A percentile compares a stretch with the other conserved stretches of the same genome.
Evolutionary conservation across 2,888 invertebrate species (phyloP).

Genomic region (Cryptops parisi): DNA sequence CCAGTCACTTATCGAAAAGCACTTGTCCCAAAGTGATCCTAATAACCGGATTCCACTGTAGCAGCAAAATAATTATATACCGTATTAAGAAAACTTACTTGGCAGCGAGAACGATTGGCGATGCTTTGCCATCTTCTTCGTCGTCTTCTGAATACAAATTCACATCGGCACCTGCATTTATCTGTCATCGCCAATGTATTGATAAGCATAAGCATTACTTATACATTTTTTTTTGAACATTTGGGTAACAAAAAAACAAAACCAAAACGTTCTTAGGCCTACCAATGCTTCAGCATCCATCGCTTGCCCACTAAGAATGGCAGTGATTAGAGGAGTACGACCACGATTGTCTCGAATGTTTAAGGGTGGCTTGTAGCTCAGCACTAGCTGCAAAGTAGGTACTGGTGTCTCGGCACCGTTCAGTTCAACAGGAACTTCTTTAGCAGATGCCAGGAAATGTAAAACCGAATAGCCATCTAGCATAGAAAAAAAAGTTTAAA

Average conservation of each 20-base stretch:
- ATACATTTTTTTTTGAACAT: too few species aligned
- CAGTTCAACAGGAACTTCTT: slow-evolving; percentile 16
- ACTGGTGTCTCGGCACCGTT: slow-evolving; percentile 18
- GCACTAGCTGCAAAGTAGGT: slow-evolving; percentile 25
- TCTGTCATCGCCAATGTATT: too few species aligned
- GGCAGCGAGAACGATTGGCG: slow-evolving; percentile 21
- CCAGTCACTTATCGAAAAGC: too few species aligned
- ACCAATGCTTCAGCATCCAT: slow-evolving; percentile 26
- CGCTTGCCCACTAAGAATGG: slow-evolving; percentile 23
- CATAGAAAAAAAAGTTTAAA: slow-evolving; percentile 9
- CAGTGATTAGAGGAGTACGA: slow-evolving; percentile 28
- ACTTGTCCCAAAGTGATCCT: too few species aligned
- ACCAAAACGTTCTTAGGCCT: slow-evolving; percentile 10
- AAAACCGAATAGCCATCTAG: slow-evolving; percentile 27
- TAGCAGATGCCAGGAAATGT: slow-evolving; percentile 25
- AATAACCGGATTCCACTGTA: too few species aligned
- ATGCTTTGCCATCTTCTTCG: slow-evolving; percentile 21
- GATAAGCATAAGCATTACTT: too few species aligned
- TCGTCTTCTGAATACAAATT: slow-evolving; percentile 25
- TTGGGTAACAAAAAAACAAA: too few species aligned
- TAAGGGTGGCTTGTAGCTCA: slow-evolving; percentile 26
- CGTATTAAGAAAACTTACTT: slow-evolving; percentile 10
- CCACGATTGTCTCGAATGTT: slow-evolving; percentile 24
- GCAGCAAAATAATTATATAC: neutral
- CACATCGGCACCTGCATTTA: slow-evolving; percentile 28